Percentiles rank a stretch among this genome's conserved stretches.
Conservation (phyloP, 2,797 vertebrate species). For the Menidia menidia region DNA sequence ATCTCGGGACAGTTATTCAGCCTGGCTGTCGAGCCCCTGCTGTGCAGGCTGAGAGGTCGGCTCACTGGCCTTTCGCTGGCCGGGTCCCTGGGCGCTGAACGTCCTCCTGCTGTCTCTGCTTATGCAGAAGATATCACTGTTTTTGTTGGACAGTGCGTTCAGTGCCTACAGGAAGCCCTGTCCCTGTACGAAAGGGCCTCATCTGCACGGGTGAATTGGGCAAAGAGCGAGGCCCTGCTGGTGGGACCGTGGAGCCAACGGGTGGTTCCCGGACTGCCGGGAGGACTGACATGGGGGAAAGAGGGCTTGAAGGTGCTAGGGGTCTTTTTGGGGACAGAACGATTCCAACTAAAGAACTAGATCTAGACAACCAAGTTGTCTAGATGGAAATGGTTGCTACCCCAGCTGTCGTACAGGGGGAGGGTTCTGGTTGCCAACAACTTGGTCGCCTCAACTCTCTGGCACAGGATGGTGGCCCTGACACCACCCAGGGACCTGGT, state of each 20-base stretch:
- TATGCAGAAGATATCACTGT: slow-evolving; percentile 1
- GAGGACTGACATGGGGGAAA: background rate
- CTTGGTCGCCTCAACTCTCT: background rate
- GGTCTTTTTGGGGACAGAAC: background rate
- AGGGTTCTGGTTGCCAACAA: background rate
- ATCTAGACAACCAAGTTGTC: background rate
- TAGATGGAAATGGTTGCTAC: background rate
- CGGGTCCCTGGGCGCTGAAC: no score
- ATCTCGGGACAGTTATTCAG: no score
- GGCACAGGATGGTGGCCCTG: background rate
- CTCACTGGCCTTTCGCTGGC: background rate
- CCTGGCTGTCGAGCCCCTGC: no score
- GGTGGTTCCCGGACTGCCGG: background rate
- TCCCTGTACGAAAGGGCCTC: background rate
- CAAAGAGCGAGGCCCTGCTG: background rate
- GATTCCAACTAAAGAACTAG: slow-evolving; percentile 5
- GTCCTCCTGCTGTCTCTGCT: background rate
- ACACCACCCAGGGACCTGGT: background rate
- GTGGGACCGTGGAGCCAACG: background rate
- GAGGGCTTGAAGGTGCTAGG: background rate
- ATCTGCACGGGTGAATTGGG: slow-evolving; percentile 1
- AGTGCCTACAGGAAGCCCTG: no score
- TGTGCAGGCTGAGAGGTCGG: no score
- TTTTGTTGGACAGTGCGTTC: background rate
- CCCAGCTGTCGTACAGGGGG: slow-evolving; percentile 3